phyloP scores from a whole-genome alignment of 2,797 vertebrate species.

The Varecia variegata region DNA sequence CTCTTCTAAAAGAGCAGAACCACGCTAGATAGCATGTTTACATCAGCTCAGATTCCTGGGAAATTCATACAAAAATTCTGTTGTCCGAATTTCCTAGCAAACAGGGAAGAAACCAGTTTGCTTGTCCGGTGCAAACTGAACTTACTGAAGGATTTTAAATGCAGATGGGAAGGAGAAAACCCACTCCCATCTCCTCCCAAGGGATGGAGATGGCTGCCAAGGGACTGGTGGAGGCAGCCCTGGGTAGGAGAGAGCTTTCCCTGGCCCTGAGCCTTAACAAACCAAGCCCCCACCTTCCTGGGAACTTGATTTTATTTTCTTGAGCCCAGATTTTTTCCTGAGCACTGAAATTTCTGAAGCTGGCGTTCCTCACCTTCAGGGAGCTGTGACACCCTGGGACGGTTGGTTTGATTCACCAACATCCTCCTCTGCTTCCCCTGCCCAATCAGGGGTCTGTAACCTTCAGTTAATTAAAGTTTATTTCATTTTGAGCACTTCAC shows the following conservation, averaged over 20 bases:
- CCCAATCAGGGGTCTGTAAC: neutral
- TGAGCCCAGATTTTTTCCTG: neutral
- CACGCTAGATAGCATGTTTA: neutral
- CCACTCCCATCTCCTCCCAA: neutral
- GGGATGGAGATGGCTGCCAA: neutral
- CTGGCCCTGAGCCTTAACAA: neutral
- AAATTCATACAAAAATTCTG: neutral
- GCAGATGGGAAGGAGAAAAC: neutral
- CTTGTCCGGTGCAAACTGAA: neutral
- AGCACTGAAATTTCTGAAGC: neutral
- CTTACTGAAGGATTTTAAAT: neutral
- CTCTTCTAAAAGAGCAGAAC: neutral
- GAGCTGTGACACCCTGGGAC: neutral
- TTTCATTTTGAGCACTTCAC: constrained; percentile 47
- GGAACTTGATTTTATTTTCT: neutral
- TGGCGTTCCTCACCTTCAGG: neutral
- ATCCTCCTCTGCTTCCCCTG: neutral
- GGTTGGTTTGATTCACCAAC: neutral
- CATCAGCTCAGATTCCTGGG: neutral
- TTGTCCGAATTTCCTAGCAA: constrained; percentile 14
- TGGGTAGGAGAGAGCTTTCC: neutral
- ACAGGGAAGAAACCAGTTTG: neutral
- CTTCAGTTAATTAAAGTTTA: constrained; percentile 41
- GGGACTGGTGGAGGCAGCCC: neutral
- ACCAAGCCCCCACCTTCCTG: neutral